phyloP scores from a whole-genome alignment of 2,113 vertebrate species.

The Tetrax tetrax region DNA sequence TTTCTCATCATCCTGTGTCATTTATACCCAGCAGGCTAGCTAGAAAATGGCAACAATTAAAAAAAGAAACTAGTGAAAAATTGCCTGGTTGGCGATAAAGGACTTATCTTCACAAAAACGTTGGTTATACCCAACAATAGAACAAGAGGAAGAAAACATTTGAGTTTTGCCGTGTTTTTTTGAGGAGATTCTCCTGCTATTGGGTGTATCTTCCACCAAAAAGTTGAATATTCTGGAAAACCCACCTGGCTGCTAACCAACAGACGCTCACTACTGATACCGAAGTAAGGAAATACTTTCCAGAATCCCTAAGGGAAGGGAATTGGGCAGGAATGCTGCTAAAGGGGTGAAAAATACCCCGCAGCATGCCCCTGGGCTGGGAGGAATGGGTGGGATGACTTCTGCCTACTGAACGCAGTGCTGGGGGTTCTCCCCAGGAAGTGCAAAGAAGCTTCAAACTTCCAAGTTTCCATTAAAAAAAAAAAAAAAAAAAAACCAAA shows the following conservation, averaged over 20 bases:
- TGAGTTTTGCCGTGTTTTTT: not conserved
- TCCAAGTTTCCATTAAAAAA: too few relatives aligned
- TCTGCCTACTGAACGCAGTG: not conserved
- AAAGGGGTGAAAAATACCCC: not conserved
- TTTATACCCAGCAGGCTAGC: not conserved
- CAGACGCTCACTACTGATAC: fast-evolving
- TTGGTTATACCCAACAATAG: not conserved
- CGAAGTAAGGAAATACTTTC: not conserved
- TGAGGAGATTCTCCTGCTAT: fast-evolving
- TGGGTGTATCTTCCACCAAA: not conserved
- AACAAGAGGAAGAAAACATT: not conserved
- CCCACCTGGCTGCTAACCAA: fast-evolving
- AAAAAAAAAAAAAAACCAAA: too few relatives aligned
- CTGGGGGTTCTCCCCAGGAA: fast-evolving
- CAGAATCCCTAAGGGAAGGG: fast-evolving
- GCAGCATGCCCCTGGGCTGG: fast-evolving
- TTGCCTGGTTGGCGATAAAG: not conserved
- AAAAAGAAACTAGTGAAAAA: not conserved
- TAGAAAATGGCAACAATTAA: not conserved
- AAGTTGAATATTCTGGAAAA: not conserved
- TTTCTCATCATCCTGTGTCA: not conserved
- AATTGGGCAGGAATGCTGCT: not conserved
- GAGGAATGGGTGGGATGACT: not conserved
- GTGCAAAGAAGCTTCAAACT: fast-evolving
- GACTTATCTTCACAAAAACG: not conserved